Percentiles rank a stretch among this genome's conserved stretches.
These are phyloP conservation scores for Rhinopithecus roxellana DNA, from an alignment of 2,113 vertebrate genomes.

Conservation along the genomic window DNA sequence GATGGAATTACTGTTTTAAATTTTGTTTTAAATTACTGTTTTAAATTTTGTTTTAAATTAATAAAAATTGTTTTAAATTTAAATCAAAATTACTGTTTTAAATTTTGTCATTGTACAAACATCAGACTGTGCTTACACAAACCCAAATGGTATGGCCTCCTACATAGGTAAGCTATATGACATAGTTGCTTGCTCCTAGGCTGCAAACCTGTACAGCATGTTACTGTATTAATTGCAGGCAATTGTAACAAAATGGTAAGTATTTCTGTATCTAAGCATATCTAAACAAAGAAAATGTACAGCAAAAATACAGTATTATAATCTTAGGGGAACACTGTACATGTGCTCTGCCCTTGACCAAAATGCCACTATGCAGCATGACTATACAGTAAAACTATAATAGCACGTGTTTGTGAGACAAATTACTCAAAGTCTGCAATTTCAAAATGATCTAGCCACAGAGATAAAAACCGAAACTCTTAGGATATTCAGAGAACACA, in stretches of 20 bases:
- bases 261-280: not conserved
- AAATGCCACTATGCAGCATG: not conserved
- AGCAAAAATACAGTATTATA: not conserved
- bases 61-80: too few relatives aligned
- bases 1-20: too few relatives aligned
- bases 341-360: not conserved
- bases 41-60: too few relatives aligned
- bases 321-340: not conserved
- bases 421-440: not conserved
- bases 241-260: not conserved
- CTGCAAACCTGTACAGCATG: not conserved
- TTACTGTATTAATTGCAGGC: not conserved
- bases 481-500: slow-evolving; percentile 11
- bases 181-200: not conserved
- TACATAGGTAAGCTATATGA: not conserved
- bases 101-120: not conserved
- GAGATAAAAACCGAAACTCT: not conserved
- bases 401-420: not conserved
- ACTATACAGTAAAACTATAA: not conserved
- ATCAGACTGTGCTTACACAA: not conserved
- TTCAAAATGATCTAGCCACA: slow-evolving; percentile 44
- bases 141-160: not conserved
- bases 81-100: too few relatives aligned
- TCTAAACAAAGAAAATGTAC: not conserved
- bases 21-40: too few relatives aligned